Percentiles rank a stretch among this genome's conserved stretches.
phyloP scores from a whole-genome alignment of 2,888 invertebrate species.

The Drosophila koepferae region DNA sequence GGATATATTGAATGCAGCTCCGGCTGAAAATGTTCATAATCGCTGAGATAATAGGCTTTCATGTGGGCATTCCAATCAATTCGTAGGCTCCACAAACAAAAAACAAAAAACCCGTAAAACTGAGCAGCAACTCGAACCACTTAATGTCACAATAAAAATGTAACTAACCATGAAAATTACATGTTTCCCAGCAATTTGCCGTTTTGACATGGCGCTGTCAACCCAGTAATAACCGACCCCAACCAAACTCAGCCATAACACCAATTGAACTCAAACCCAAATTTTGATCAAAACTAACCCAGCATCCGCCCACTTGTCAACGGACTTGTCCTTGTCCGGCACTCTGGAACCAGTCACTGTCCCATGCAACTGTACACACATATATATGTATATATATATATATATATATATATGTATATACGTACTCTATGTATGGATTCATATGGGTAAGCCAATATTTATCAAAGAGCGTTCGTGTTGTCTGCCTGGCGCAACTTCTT shows the following conservation, averaged over 20 bases:
- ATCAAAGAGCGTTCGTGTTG: conserved; percentile 73
- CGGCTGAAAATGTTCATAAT: conserved; percentile 12
- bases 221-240: conserved; percentile 48
- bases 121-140: conserved; percentile 64
- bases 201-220: conserved; percentile 66
- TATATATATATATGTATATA: background rate
- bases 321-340: conserved; percentile 60
- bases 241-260: conserved; percentile 7
- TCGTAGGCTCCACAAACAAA: conserved; percentile 45
- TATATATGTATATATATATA: background rate
- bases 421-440: conserved; percentile 6
- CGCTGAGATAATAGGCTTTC: conserved; percentile 55
- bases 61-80: conserved; percentile 74
- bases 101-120: conserved; percentile 45
- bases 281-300: conserved; percentile 13
- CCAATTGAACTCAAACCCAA: conserved; percentile 7
- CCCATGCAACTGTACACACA: conserved; percentile 14
- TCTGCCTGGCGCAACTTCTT: conserved; percentile 71
- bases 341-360: conserved; percentile 33
- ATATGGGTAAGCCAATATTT: conserved; percentile 72
- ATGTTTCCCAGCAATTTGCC: conserved; percentile 79
- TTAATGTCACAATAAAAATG: conserved; percentile 82
- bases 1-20: conserved; percentile 10
- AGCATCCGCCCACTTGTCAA: conserved; percentile 52
- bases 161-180: conserved; percentile 82